These are phyloP conservation scores for Cheilosia vernalis DNA, from an alignment of 2,888 invertebrate species.

Conservation along the genomic window DNA sequence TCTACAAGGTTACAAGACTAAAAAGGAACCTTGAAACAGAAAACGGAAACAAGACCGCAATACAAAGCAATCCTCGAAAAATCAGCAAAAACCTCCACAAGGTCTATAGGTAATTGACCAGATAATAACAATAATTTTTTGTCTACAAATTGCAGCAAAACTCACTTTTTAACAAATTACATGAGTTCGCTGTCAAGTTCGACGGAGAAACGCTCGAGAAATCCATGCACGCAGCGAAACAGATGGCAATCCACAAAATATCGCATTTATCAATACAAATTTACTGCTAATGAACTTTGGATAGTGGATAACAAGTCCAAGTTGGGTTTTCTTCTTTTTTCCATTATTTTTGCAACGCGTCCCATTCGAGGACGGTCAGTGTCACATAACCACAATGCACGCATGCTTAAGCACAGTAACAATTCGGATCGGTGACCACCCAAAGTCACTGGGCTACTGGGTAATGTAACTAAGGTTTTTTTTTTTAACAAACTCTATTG, in stretches of 20 bases:
- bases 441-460: slow-evolving; percentile 70
- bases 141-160: slow-evolving; percentile 41
- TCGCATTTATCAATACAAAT: slow-evolving; percentile 22
- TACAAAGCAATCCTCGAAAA: slow-evolving; percentile 40
- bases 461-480: slow-evolving; percentile 7
- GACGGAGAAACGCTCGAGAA: slow-evolving; percentile 3
- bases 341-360: neutral
- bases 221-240: slow-evolving; percentile 4
- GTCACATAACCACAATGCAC: slow-evolving; percentile 56
- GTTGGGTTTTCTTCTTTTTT: slow-evolving; percentile 2
- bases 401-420: slow-evolving; percentile 29
- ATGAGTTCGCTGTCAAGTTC: slow-evolving; percentile 44
- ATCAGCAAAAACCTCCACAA: slow-evolving; percentile 41
- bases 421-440: slow-evolving; percentile 56
- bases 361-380: slow-evolving; percentile 69
- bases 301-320: slow-evolving; percentile 36
- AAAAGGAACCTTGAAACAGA: slow-evolving; percentile 37
- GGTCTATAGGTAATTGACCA: slow-evolving; percentile 67
- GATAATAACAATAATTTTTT: slow-evolving; percentile 59
- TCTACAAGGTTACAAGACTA: neutral
- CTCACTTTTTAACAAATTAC: slow-evolving; percentile 34
- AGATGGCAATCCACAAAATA: slow-evolving; percentile 13
- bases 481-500: neutral
- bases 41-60: slow-evolving; percentile 33
- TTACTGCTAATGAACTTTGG: slow-evolving; percentile 61